Conservation (phyloP, 2,113 vertebrate genomes). For the Phrynosoma blainvillii region DNA sequence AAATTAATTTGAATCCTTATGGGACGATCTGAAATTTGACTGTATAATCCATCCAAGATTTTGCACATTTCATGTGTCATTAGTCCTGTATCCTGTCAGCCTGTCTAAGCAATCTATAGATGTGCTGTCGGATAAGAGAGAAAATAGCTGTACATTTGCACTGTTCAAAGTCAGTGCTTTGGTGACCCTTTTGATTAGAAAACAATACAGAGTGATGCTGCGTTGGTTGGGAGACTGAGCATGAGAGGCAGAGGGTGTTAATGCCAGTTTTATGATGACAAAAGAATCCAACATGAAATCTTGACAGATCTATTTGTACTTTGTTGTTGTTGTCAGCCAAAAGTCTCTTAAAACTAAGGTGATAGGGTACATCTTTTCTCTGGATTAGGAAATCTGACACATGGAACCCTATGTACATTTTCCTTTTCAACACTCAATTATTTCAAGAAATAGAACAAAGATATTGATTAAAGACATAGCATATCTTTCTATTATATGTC, state of each 20-base stretch:
- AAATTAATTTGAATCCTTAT: conserved; percentile 60
- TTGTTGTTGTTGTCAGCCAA: background rate
- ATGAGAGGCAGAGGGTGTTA: background rate
- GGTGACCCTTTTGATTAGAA: conserved; percentile 30
- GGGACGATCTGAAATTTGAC: conserved; percentile 51
- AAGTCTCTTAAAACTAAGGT: background rate
- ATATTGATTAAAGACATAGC: too few species aligned
- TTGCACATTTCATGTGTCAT: conserved; percentile 28
- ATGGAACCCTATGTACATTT: background rate
- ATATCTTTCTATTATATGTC: too few species aligned
- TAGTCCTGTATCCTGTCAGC: background rate
- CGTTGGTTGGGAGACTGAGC: background rate
- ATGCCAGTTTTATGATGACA: conserved; percentile 21
- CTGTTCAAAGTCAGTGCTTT: conserved; percentile 32
- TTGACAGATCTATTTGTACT: background rate
- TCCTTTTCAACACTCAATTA: conserved; percentile 2
- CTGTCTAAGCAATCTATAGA: conserved; percentile 48
- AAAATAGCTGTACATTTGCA: conserved; percentile 52
- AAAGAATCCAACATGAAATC: background rate
- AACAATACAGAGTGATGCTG: background rate
- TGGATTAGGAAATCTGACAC: background rate
- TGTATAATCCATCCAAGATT: conserved; percentile 54
- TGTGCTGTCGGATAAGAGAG: conserved; percentile 39
- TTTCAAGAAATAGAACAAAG: background rate
- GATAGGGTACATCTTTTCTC: background rate